A percentile compares a stretch with the other conserved stretches of the same genome.
Conservation (phyloP, 2,113 vertebrate species). For the Tragelaphus buxtoni region DNA sequence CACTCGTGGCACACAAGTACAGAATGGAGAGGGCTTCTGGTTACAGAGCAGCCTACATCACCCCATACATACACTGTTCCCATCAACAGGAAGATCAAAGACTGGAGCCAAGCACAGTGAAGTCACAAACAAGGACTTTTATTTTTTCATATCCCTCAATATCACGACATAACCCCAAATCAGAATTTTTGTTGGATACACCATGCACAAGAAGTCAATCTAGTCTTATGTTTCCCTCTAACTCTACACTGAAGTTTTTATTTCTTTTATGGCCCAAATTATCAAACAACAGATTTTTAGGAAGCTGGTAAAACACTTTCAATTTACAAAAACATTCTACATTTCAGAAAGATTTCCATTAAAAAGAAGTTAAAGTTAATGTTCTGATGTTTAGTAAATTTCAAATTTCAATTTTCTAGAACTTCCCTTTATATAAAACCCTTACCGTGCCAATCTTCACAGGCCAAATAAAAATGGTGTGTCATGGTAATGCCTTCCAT, state of each 20-base stretch:
- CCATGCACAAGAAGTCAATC: neutral
- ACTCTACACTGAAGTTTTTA: neutral
- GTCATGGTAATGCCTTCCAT: neutral
- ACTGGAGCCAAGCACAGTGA: neutral
- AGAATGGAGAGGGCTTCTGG: neutral
- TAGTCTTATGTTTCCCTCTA: neutral
- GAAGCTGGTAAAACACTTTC: neutral
- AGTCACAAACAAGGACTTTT: neutral
- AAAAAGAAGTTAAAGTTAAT: slow-evolving; percentile 41
- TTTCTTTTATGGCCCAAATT: neutral
- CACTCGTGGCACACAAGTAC: neutral
- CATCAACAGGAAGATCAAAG: neutral
- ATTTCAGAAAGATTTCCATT: slow-evolving; percentile 33
- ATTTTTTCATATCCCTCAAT: neutral
- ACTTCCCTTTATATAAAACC: slow-evolving; percentile 25
- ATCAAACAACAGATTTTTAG: slow-evolving; percentile 11
- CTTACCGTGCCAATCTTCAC: slow-evolving; percentile 16
- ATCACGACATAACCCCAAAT: neutral
- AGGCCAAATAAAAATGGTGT: slow-evolving; percentile 9
- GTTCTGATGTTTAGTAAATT: slow-evolving; percentile 11
- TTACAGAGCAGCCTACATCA: neutral
- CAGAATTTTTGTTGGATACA: neutral
- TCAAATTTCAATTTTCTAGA: slow-evolving; percentile 19
- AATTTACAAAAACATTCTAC: neutral
- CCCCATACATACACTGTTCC: neutral